Percentiles rank a stretch among this genome's conserved stretches.
Conservation (phyloP, 2,797 vertebrate species). For the Hippopotamyrus pictus region DNA sequence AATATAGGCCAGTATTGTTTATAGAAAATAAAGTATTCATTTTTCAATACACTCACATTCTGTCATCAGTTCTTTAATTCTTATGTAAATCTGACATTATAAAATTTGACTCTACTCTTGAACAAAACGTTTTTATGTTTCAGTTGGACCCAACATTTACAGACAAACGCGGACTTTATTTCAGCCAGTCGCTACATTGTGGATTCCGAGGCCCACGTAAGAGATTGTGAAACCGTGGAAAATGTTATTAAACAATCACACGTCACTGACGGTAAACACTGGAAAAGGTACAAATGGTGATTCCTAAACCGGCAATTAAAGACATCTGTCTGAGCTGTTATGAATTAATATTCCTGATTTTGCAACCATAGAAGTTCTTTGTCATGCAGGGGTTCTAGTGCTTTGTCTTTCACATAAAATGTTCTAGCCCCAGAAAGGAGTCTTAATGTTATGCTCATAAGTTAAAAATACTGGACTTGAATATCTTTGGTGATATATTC, state of each 20-base stretch:
- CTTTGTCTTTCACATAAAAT: neutral
- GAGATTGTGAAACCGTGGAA: neutral
- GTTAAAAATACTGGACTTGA: neutral
- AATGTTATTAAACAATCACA: neutral
- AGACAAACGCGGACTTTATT: neutral
- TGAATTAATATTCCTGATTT: neutral
- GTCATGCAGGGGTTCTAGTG: neutral
- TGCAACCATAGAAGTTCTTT: neutral
- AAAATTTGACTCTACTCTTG: neutral
- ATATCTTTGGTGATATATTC: neutral
- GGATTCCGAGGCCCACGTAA: neutral
- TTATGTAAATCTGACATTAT: slow-evolving; percentile 2
- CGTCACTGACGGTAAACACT: neutral
- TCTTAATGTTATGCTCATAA: neutral
- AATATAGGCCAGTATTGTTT: neutral
- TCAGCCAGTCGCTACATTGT: neutral
- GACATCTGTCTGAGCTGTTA: neutral
- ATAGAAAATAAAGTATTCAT: neutral
- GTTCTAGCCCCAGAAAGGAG: neutral
- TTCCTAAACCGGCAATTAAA: neutral
- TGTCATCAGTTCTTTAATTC: neutral
- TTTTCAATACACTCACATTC: neutral
- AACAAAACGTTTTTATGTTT: neutral
- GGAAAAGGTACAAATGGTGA: neutral
- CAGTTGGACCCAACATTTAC: neutral